A percentile compares a stretch with the other conserved stretches of the same genome.
Evolutionary conservation across 1,140 invertebrate species (phyloP).

Genomic region (Anadara kagoshimensis): DNA sequence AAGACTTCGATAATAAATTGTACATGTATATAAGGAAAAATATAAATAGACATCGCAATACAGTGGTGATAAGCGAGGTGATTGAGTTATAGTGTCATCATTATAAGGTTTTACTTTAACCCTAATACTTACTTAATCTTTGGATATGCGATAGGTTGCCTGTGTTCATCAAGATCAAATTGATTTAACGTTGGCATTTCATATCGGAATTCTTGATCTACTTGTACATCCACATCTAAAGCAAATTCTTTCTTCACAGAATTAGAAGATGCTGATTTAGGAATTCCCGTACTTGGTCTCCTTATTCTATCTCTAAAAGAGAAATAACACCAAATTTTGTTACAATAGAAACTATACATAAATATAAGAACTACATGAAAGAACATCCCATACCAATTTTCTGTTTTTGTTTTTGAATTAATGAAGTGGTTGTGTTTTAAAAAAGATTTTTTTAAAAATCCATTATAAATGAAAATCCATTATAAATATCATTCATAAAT

Average conservation of each 20-base stretch:
- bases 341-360: background rate
- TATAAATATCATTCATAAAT: too few species aligned
- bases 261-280: constrained; percentile 56
- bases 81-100: too few species aligned
- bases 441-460: too few species aligned
- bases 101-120: too few species aligned
- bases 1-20: too few species aligned
- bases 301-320: constrained; percentile 46
- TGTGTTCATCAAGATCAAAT: constrained; percentile 73
- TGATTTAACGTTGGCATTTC: constrained; percentile 75
- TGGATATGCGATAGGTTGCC: constrained; percentile 69
- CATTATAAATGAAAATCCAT: too few species aligned
- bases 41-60: too few species aligned
- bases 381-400: background rate
- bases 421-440: too few species aligned
- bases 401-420: too few species aligned
- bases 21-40: too few species aligned
- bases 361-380: background rate
- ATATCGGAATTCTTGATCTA: constrained; percentile 37
- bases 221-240: constrained; percentile 71
- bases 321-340: background rate
- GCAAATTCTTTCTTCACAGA: constrained; percentile 53
- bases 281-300: constrained; percentile 47
- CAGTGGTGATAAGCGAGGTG: too few species aligned
- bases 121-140: constrained; percentile 58